A percentile compares a stretch with the other conserved stretches of the same genome.
Evolutionary conservation across 2,797 vertebrate species (phyloP).

Genomic region (Streptopelia turtur): DNA sequence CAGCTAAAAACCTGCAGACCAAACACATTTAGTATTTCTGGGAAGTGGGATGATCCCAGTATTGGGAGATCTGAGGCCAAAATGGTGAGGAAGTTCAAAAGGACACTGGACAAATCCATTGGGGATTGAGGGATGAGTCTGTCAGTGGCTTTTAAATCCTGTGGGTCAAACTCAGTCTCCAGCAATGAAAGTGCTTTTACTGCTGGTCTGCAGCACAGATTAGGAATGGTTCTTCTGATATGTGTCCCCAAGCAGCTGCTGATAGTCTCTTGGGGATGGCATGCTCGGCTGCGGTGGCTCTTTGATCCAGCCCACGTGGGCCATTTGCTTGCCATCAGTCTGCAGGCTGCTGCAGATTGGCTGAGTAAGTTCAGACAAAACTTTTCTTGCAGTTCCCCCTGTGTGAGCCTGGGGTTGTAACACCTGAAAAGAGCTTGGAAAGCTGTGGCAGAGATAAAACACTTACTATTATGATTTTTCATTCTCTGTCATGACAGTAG

Average conservation of each 20-base stretch:
- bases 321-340: neutral
- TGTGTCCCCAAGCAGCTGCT: neutral
- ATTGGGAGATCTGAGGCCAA: neutral
- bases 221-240: neutral
- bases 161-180: neutral
- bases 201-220: neutral
- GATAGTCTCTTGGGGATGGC: neutral
- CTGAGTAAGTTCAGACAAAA: neutral
- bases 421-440: neutral
- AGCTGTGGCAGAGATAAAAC: neutral
- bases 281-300: neutral
- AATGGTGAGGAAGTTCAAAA: slow-evolving; percentile 12
- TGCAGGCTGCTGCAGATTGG: neutral
- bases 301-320: neutral
- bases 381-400: neutral
- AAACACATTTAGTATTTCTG: slow-evolving; percentile 17
- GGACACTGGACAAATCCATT: neutral
- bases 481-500: neutral
- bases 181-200: neutral
- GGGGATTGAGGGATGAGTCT: neutral
- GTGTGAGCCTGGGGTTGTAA: neutral
- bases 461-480: neutral
- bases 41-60: neutral
- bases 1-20: slow-evolving; percentile 38
- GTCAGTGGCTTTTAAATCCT: neutral